These are phyloP conservation scores for Drosophila chauvacae DNA, from an alignment of 1,140 invertebrate genomes.

Conservation along the genomic window DNA sequence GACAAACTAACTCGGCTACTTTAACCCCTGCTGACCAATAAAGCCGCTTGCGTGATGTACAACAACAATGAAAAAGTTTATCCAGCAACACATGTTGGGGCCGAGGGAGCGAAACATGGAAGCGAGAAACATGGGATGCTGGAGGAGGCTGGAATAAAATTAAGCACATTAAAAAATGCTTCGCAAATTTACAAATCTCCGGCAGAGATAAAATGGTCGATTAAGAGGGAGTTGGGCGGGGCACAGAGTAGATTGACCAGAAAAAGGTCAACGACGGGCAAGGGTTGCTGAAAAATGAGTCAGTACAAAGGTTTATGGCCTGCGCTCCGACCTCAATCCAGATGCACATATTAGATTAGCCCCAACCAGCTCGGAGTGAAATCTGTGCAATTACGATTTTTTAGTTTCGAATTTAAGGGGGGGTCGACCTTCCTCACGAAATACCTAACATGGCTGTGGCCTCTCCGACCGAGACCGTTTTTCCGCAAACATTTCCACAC, in stretches of 20 bases:
- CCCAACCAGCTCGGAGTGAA: constrained; percentile 1
- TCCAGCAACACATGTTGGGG: constrained; percentile 67
- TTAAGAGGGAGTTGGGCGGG: constrained; percentile 17
- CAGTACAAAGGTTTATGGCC: constrained; percentile 30
- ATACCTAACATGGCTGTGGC: constrained; percentile 48
- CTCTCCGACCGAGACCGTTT: constrained; percentile 12
- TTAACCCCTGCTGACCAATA: constrained; percentile 81
- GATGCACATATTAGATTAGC: constrained; percentile 70
- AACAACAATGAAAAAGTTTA: constrained; percentile 73
- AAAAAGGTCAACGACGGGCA: constrained; percentile 62
- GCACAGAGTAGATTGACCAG: constrained; percentile 27
- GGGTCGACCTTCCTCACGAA: background rate
- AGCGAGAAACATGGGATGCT: background rate
- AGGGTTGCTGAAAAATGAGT: constrained; percentile 61
- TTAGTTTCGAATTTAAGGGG: constrained; percentile 17
- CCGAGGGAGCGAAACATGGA: constrained; percentile 15
- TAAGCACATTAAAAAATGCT: constrained; percentile 82
- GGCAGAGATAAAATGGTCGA: constrained; percentile 39
- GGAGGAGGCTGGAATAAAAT: constrained; percentile 66
- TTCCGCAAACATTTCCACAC: constrained; percentile 25
- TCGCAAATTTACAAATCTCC: constrained; percentile 82
- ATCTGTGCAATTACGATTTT: constrained; percentile 18
- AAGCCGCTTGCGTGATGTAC: constrained; percentile 80
- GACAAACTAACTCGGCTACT: constrained; percentile 73
- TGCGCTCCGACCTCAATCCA: constrained; percentile 16